Base-by-base conservation (phyloP, 2,888 invertebrate species). In the Meta bourneti region DNA sequence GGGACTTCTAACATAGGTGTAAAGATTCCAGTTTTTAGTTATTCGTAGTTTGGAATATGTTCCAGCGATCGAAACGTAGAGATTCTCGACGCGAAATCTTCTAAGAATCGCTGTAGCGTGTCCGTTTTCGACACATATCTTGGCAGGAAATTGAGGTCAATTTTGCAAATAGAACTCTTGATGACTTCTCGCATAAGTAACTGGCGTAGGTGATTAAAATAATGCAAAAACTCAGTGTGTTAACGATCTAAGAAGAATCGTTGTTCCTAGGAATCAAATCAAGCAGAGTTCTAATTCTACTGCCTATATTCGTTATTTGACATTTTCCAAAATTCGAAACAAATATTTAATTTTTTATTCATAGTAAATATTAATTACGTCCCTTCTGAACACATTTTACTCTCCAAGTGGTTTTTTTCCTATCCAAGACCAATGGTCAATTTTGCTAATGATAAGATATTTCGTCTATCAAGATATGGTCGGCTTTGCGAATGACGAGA, bases 71-170 rank as follows among this genome's bases (percentile, higher is more conserved):
- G 1, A 34, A 34, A 34, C 34, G 34, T 34, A 61, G 9, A 16
- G 61, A 61, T 61, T 9, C 61, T 61, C 16, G 8, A 9, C 61
- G 61, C 61, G 11, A 61, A 61, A 61, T 16, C 16, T 16, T 61
- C 16, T 16, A 5, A 16, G 5, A 61, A 5, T 61, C 61, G n/a
- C 8, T 16, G 74, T 34, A 84, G 34, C 84, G 75, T 84, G 34
- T 75, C 84, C 16, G n/a, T 85, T 61, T 85, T 69, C 85, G 19
- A 69, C 74, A 84, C 9, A 13, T 52, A n/a, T 84, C 74, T 84
- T 48, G 6, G 7, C 9, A 8, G 69, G 16, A 74, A 61, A 49
- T 49, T 74, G 51, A 48, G 88, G 81, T 87, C 61, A 71, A 34
- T 48, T 81, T 34, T 80, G 49, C 13, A 80, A 88, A 61, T 52